phyloP scores from a whole-genome alignment of 2,113 vertebrate species.

The Oncorhynchus keta region DNA sequence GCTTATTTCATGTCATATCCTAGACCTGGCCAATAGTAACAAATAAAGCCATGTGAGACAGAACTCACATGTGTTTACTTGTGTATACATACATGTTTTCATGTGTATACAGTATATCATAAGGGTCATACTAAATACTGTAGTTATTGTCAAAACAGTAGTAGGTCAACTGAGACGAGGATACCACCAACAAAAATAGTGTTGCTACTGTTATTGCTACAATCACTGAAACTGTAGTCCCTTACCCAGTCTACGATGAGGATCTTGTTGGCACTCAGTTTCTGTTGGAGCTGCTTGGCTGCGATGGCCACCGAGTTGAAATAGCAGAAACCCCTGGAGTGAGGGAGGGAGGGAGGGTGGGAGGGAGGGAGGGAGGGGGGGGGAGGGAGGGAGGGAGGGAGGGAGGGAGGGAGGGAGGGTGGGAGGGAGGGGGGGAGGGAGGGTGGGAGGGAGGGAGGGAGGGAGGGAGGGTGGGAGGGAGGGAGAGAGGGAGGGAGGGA shows the following conservation, averaged over 20 bases:
- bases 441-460: not conserved
- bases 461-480: too few species aligned
- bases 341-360: not conserved
- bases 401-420: not conserved
- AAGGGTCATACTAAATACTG: not conserved
- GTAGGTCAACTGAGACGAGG: not conserved
- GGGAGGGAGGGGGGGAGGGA: not conserved
- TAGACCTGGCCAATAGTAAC: too few species aligned
- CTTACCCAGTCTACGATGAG: conserved; percentile 96
- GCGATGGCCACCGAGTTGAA: conserved; percentile 94
- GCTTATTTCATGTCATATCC: too few species aligned
- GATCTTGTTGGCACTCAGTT: conserved; percentile 84
- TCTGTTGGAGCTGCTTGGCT: conserved; percentile 81
- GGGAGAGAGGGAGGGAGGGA: too few species aligned
- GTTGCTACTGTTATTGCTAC: not conserved
- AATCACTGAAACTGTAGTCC: not conserved
- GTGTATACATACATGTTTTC: too few species aligned
- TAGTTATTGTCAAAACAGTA: not conserved
- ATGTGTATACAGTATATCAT: not conserved
- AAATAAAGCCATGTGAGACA: too few species aligned
- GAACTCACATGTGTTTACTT: not conserved
- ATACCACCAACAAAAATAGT: not conserved
- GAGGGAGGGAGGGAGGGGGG: not conserved
- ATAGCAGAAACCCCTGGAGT: conserved; percentile 87
- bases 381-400: not conserved